Percentiles rank a stretch among this genome's conserved stretches.
Conservation (phyloP, 2,888 invertebrate genomes). For the Thelaira solivaga region DNA sequence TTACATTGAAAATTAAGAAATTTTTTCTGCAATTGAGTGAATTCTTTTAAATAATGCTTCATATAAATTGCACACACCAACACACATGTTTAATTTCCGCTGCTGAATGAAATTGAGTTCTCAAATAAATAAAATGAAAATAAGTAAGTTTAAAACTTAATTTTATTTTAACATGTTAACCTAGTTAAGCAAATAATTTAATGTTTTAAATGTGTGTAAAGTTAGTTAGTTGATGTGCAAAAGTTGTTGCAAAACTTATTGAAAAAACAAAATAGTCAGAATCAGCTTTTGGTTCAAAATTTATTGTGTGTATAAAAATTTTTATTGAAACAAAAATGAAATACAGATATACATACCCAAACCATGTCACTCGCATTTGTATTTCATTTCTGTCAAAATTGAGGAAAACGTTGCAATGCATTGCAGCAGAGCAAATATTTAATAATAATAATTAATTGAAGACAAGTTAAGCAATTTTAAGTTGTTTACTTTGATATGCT, state of each 20-base stretch:
- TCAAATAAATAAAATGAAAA: slow-evolving; percentile 39
- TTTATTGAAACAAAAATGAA: background rate
- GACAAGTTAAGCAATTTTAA: too few relatives aligned
- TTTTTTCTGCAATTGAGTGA: background rate
- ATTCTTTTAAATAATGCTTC: slow-evolving; percentile 2
- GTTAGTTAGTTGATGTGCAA: background rate
- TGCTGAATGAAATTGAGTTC: slow-evolving; percentile 17
- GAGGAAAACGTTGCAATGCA: too few relatives aligned
- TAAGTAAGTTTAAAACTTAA: slow-evolving; percentile 28
- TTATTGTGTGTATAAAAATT: background rate
- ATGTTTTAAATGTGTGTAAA: slow-evolving; percentile 20
- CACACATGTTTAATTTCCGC: slow-evolving; percentile 36
- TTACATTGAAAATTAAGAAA: too few relatives aligned
- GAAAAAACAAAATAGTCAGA: slow-evolving; percentile 15
- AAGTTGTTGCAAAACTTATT: slow-evolving; percentile 13
- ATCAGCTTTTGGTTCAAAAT: background rate
- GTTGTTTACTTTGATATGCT: too few relatives aligned
- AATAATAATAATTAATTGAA: too few relatives aligned
- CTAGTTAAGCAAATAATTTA: slow-evolving; percentile 47
- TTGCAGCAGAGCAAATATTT: too few relatives aligned
- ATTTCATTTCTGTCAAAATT: too few relatives aligned
- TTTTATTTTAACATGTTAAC: slow-evolving; percentile 34
- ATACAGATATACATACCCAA: background rate
- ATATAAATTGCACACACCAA: background rate
- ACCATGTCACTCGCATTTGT: too few relatives aligned